These are phyloP conservation scores for Tragelaphus strepsiceros DNA, from an alignment of 2,113 vertebrate species.

Conservation along the genomic window DNA sequence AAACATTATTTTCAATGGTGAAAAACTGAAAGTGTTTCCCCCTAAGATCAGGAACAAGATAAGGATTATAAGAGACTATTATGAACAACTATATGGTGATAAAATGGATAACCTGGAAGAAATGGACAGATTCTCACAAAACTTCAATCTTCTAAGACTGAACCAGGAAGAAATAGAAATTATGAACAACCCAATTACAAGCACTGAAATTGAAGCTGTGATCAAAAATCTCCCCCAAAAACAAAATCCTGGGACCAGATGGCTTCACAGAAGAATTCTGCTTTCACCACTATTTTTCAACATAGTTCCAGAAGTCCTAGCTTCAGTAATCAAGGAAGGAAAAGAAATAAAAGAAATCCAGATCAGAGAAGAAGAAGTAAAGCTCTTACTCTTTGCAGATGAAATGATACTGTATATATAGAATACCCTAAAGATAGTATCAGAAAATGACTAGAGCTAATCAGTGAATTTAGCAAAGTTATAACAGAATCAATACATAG, in stretches of 20 bases:
- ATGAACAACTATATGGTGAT: too few relatives aligned
- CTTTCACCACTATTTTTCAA: neutral
- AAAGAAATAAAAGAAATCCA: neutral
- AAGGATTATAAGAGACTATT: too few relatives aligned
- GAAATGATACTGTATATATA: neutral
- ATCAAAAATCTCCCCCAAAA: too few relatives aligned
- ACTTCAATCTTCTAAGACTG: too few relatives aligned
- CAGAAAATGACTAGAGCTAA: neutral
- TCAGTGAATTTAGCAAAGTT: neutral
- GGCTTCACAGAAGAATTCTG: neutral
- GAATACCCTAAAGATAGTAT: neutral
- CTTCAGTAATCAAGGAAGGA: neutral
- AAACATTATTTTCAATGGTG: neutral
- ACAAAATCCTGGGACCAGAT: too few relatives aligned
- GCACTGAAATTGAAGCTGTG: too few relatives aligned
- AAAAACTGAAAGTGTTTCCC: neutral
- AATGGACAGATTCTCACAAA: too few relatives aligned
- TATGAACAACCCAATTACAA: too few relatives aligned
- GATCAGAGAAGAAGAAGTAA: neutral
- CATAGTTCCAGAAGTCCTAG: neutral
- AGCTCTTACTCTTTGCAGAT: neutral
- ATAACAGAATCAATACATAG: neutral
- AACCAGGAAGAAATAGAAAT: too few relatives aligned
- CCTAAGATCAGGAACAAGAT: neutral
- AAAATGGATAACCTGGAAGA: too few relatives aligned